Evolutionary conservation across 2,113 vertebrate species (phyloP).

Genomic region (Austrofundulus limnaeus): DNA sequence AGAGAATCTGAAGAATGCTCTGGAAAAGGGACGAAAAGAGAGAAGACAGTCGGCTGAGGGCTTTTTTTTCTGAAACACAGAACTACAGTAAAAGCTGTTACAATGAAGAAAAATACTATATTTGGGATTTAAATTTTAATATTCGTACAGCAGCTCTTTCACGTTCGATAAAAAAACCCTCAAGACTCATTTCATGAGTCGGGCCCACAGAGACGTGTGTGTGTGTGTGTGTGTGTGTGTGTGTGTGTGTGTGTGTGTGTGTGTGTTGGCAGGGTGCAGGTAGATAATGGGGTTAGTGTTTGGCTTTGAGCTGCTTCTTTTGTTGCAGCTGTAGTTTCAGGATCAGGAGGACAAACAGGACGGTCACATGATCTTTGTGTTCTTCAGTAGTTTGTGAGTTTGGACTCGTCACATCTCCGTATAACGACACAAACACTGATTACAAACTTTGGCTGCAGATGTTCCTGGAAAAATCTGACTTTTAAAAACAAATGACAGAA

Average conservation of each 20-base stretch:
- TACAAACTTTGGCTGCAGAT: too few species aligned
- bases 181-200: neutral
- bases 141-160: neutral
- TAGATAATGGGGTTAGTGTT: conserved; percentile 49
- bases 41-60: conserved; percentile 24
- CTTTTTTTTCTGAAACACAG: conserved; percentile 7
- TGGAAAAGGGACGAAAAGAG: conserved; percentile 11
- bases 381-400: too few species aligned
- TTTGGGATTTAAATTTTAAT: too few species aligned
- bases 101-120: neutral
- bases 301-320: conserved; percentile 46
- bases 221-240: conserved; percentile 39
- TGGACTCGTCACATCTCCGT: too few species aligned
- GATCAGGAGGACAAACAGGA: too few species aligned
- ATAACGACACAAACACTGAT: too few species aligned
- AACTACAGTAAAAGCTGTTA: neutral
- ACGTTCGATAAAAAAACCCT: too few species aligned
- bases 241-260: conserved; percentile 33
- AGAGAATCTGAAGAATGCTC: conserved; percentile 18
- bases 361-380: conserved; percentile 17
- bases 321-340: conserved; percentile 34
- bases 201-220: conserved; percentile 5
- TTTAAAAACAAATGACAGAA: too few species aligned
- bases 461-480: too few species aligned
- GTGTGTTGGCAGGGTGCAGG: conserved; percentile 18